phyloP scores from a whole-genome alignment of 1,140 invertebrate genomes.

The Carposina sasakii region DNA sequence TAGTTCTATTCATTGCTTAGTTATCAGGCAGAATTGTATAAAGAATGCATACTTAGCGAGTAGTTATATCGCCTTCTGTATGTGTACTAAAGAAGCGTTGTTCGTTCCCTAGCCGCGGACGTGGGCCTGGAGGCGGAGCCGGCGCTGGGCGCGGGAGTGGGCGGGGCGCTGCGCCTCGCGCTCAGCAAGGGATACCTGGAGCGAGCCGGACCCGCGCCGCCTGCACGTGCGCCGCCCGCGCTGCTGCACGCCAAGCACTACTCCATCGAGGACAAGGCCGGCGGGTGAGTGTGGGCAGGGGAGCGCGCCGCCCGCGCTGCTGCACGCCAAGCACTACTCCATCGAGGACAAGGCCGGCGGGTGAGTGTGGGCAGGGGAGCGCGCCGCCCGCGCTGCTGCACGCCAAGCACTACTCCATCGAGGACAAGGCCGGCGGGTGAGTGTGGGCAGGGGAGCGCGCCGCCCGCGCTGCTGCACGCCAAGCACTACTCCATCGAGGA shows the following conservation, averaged over 20 bases:
- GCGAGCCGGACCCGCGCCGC: constrained; percentile 80
- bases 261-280: constrained; percentile 97
- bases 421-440: constrained; percentile 97
- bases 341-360: constrained; percentile 96
- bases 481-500: constrained; percentile 98
- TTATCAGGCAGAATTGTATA: no score
- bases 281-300: constrained; percentile 81
- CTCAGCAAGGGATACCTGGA: constrained; percentile 97
- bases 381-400: constrained; percentile 92
- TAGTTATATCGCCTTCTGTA: no score
- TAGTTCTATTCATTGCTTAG: no score
- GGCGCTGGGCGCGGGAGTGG: constrained; percentile 89
- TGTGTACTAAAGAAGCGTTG: not conserved
- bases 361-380: constrained; percentile 83
- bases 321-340: constrained; percentile 94
- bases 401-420: constrained; percentile 97
- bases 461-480: constrained; percentile 91
- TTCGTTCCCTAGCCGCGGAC: constrained; percentile 14
- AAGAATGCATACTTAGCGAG: no score
- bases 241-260: constrained; percentile 92
- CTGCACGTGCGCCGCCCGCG: constrained; percentile 44
- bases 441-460: constrained; percentile 86
- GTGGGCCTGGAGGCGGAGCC: constrained; percentile 91
- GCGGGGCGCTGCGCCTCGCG: constrained; percentile 92
- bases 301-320: constrained; percentile 76